Percentiles rank a stretch among this genome's conserved stretches.
These are phyloP conservation scores for Procambarus clarkii DNA, from an alignment of 1,140 invertebrate species.

Conservation along the genomic window DNA sequence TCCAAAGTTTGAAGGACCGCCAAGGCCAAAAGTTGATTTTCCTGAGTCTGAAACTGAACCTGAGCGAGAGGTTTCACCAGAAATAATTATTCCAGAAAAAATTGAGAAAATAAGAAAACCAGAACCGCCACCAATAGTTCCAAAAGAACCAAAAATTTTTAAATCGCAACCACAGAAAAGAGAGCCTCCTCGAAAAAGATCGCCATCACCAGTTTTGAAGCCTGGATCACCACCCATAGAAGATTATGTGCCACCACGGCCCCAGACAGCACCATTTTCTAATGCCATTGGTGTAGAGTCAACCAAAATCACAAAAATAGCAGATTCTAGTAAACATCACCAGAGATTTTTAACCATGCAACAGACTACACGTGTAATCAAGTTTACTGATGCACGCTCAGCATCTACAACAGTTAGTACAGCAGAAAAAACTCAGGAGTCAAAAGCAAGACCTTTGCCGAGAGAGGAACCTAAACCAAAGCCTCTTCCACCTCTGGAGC, in stretches of 20 bases:
- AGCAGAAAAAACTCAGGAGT: constrained; percentile 7
- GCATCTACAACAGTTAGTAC: constrained; percentile 25
- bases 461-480: constrained; percentile 35
- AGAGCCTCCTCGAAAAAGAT: constrained; percentile 42
- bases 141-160: constrained; percentile 60
- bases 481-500: constrained; percentile 74
- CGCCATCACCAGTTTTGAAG: constrained; percentile 53
- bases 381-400: constrained; percentile 44
- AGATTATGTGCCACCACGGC: constrained; percentile 40
- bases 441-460: constrained; percentile 1
- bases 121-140: constrained; percentile 35
- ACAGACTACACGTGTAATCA: constrained; percentile 60
- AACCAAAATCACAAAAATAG: constrained; percentile 65
- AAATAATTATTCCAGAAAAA: constrained; percentile 59
- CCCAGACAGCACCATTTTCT: constrained; percentile 36
- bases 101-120: constrained; percentile 23
- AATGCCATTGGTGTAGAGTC: constrained; percentile 64
- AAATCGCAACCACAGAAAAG: constrained; percentile 48
- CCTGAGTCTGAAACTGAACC: constrained; percentile 64
- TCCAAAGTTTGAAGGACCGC: constrained; percentile 55
- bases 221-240: constrained; percentile 59
- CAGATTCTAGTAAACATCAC: constrained; percentile 61
- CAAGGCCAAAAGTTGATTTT: constrained; percentile 60
- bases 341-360: constrained; percentile 62
- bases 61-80: constrained; percentile 52